These are phyloP conservation scores for Australoheros scitulus DNA, from an alignment of 2,113 vertebrate species.

Conservation along the genomic window DNA sequence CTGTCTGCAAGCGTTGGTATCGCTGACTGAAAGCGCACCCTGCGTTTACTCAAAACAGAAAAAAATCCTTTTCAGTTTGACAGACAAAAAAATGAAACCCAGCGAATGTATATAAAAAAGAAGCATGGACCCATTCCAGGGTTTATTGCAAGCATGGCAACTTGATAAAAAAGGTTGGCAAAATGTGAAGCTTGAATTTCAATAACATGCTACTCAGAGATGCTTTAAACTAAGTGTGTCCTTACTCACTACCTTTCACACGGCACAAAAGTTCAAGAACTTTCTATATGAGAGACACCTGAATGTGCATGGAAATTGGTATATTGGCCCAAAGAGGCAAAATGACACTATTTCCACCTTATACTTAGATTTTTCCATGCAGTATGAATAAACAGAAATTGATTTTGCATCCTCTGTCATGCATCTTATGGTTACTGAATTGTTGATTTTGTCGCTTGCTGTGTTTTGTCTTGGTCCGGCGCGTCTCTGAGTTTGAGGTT, in stretches of 20 bases:
- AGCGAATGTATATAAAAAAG: background rate
- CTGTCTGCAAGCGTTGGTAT: background rate
- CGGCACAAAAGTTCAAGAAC: background rate
- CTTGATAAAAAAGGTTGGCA: background rate
- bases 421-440: background rate
- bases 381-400: background rate
- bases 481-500: background rate
- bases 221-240: background rate
- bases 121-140: background rate
- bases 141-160: slow-evolving; percentile 8
- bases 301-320: background rate
- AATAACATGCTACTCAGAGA: slow-evolving; percentile 1
- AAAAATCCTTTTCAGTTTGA: background rate
- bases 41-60: background rate
- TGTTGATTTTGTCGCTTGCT: background rate
- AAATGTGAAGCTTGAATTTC: background rate
- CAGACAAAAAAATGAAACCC: background rate
- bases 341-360: background rate
- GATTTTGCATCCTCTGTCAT: background rate
- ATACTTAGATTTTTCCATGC: background rate
- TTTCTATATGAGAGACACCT: background rate
- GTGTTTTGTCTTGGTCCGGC: background rate
- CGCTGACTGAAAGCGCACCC: background rate
- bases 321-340: background rate
- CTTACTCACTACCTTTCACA: background rate